These are phyloP conservation scores for Medauroidea extradentata DNA, from an alignment of 1,140 invertebrate genomes.

Conservation along the genomic window DNA sequence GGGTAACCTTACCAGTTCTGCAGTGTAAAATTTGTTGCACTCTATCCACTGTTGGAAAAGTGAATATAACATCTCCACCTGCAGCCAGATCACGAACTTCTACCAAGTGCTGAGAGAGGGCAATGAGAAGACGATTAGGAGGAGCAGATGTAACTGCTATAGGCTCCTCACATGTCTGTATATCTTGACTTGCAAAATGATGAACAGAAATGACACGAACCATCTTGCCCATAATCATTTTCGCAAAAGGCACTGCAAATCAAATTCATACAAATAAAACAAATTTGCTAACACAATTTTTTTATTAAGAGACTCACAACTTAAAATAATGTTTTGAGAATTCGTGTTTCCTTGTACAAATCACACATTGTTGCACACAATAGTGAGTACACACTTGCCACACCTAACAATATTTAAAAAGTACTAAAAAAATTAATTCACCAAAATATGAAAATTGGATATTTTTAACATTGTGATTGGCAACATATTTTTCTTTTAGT, in stretches of 20 bases:
- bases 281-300: too few species aligned
- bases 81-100: constrained; percentile 54
- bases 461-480: too few species aligned
- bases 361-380: too few species aligned
- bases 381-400: too few species aligned
- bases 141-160: constrained; percentile 55
- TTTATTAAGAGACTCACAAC: too few species aligned
- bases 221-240: constrained; percentile 43
- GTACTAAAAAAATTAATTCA: too few species aligned
- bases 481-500: too few species aligned
- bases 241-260: neutral
- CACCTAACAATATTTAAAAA: too few species aligned
- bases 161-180: constrained; percentile 60
- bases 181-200: constrained; percentile 61
- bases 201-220: constrained; percentile 65
- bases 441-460: too few species aligned
- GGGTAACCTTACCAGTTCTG: constrained; percentile 46
- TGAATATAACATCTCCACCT: constrained; percentile 46
- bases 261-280: neutral
- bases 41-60: constrained; percentile 61
- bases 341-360: too few species aligned
- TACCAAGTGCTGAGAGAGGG: constrained; percentile 54
- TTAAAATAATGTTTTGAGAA: too few species aligned
- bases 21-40: constrained; percentile 56
- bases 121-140: constrained; percentile 50